Evolutionary conservation across 2,113 vertebrate species (phyloP).

Genomic region (Beaufortia kweichowensis): DNA sequence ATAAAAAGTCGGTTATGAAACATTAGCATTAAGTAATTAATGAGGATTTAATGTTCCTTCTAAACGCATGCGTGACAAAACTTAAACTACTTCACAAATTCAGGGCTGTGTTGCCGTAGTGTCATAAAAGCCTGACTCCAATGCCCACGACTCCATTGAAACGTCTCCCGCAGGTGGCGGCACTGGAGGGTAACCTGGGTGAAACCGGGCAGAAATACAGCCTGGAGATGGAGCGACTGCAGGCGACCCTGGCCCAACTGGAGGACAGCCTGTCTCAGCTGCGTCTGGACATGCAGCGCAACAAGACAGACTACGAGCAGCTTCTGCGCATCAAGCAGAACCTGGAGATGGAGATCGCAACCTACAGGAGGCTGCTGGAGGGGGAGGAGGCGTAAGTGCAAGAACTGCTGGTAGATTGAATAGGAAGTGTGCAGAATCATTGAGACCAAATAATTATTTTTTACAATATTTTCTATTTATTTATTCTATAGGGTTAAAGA

Average conservation of each 20-base stretch:
- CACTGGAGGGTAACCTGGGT: conserved; percentile 73
- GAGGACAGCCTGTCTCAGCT: conserved; percentile 77
- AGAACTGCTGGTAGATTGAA: not conserved
- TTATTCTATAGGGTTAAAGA: conserved; percentile 69
- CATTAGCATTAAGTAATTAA: no score
- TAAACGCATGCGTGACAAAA: not conserved
- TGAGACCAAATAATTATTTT: not conserved
- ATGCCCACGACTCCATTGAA: no score
- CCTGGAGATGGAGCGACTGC: conserved; percentile 72
- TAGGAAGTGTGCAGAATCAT: not conserved
- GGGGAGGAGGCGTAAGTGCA: conserved; percentile 74
- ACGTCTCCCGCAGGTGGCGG: conserved; percentile 58
- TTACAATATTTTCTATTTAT: conserved; percentile 37
- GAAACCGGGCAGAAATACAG: conserved; percentile 73
- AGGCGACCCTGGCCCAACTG: conserved; percentile 69
- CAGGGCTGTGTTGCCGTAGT: no score
- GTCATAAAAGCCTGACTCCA: no score
- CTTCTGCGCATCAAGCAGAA: conserved; percentile 80
- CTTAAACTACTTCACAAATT: not conserved
- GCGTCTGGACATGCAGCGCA: conserved; percentile 77
- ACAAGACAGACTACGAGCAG: conserved; percentile 78
- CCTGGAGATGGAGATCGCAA: conserved; percentile 81
- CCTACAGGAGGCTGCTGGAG: conserved; percentile 79
- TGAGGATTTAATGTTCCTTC: no score
- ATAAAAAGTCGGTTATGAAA: no score